These are phyloP conservation scores for Epicauta chinensis DNA, from an alignment of 1,140 invertebrate species.

Conservation along the genomic window DNA sequence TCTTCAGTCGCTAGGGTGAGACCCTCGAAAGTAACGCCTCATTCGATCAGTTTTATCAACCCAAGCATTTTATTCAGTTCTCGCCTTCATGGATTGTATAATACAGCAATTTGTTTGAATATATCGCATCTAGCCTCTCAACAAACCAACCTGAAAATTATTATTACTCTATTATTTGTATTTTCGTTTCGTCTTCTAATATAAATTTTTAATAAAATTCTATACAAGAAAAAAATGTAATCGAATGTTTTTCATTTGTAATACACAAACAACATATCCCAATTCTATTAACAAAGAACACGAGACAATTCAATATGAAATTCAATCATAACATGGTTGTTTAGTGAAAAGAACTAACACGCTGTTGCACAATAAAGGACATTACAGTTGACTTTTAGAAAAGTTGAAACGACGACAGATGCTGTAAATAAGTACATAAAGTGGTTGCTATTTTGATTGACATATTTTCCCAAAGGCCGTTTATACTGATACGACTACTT, in stretches of 20 bases:
- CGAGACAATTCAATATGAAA: constrained; percentile 19
- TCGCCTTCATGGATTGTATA: constrained; percentile 39
- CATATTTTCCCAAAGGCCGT: constrained; percentile 28
- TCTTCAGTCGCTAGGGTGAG: constrained; percentile 9
- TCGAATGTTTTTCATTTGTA: no score
- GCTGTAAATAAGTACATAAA: constrained; percentile 31
- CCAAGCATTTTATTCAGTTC: constrained; percentile 32
- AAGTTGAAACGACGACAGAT: constrained; percentile 27
- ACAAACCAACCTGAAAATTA: background rate
- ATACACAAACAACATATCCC: background rate
- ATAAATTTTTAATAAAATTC: no score
- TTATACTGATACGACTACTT: constrained; percentile 3
- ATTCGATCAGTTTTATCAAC: constrained; percentile 38
- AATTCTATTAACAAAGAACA: constrained; percentile 20
- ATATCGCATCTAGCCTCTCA: constrained; percentile 7
- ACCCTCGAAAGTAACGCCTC: constrained; percentile 29
- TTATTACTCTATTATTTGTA: no score
- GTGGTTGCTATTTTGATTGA: constrained; percentile 25
- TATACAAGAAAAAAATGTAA: no score
- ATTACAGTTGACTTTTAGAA: constrained; percentile 23
- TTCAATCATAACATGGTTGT: constrained; percentile 20
- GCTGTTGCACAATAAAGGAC: constrained; percentile 31
- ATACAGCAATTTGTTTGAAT: constrained; percentile 38
- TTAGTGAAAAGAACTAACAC: constrained; percentile 25
- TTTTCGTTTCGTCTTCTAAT: no score